These are phyloP conservation scores for Hypsibius dujardini DNA, from an alignment of 1,140 invertebrate species.

Conservation along the genomic window DNA sequence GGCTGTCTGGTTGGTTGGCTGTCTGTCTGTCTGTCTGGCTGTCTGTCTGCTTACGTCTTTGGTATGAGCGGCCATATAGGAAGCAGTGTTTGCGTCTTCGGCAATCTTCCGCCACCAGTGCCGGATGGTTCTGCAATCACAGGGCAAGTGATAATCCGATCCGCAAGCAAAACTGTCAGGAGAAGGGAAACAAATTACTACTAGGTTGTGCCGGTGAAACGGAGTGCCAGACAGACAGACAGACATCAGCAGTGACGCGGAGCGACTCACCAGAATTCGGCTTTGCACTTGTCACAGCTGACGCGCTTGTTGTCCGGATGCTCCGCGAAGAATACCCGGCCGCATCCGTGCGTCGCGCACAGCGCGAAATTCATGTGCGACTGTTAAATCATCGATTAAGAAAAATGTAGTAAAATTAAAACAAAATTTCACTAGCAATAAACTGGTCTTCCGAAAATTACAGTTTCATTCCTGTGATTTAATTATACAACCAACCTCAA, in stretches of 20 bases:
- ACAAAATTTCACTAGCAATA: conserved; percentile 21
- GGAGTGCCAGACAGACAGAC: conserved; percentile 35
- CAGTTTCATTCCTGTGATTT: too few species aligned
- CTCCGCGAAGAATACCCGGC: conserved; percentile 57
- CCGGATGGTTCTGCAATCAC: conserved; percentile 84
- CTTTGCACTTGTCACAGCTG: conserved; percentile 56
- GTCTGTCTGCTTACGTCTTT: conserved; percentile 65
- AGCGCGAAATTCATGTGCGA: conserved; percentile 43
- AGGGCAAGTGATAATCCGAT: conserved; percentile 90
- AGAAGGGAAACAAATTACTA: conserved; percentile 22
- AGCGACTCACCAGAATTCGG: conserved; percentile 52
- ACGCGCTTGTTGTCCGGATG: conserved; percentile 59
- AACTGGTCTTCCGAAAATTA: too few species aligned
- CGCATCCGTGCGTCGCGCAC: conserved; percentile 90
- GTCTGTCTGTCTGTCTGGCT: too few species aligned
- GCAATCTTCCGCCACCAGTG: conserved; percentile 97
- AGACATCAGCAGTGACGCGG: conserved; percentile 26
- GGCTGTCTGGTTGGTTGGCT: too few species aligned
- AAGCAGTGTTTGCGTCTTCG: conserved; percentile 96
- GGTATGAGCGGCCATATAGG: conserved; percentile 94
- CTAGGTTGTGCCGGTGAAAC: too few species aligned
- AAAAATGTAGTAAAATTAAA: neutral
- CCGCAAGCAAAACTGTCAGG: conserved; percentile 64
- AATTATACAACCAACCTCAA: too few species aligned
- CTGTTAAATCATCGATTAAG: conserved; percentile 31